Evolutionary conservation across 2,113 vertebrate species (phyloP).

Genomic region (Ascaphus truei): DNA sequence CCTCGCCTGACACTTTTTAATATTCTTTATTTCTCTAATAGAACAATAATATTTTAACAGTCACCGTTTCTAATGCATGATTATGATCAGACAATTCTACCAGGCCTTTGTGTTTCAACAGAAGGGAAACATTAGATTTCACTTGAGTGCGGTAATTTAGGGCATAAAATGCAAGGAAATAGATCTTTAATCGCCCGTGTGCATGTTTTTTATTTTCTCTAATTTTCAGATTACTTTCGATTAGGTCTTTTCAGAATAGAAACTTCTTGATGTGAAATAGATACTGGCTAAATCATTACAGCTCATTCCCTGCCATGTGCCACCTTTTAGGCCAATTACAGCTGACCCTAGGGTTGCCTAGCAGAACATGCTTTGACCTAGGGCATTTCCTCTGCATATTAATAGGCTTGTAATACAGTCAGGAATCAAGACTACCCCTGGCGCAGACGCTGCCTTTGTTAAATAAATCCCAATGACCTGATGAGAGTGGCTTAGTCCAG

Average conservation of each 20-base stretch:
- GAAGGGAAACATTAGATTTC: conserved; percentile 60
- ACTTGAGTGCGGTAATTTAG: conserved; percentile 60
- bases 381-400: conserved; percentile 82
- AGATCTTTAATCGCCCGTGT: conserved; percentile 65
- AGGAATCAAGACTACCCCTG: conserved; percentile 37
- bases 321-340: conserved; percentile 82
- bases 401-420: conserved; percentile 65
- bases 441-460: conserved; percentile 55
- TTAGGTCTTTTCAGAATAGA: conserved; percentile 67
- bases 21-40: conserved; percentile 28
- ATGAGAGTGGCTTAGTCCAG: conserved; percentile 7
- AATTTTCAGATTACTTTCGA: conserved; percentile 81
- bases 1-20: conserved; percentile 22
- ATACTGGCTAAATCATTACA: conserved; percentile 97
- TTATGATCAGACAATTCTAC: conserved; percentile 52
- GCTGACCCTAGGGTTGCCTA: conserved; percentile 76
- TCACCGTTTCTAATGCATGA: conserved; percentile 46
- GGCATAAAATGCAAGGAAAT: conserved; percentile 69
- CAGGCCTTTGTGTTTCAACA: conserved; percentile 51
- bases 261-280: conserved; percentile 88
- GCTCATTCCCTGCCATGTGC: conserved; percentile 82
- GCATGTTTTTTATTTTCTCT: conserved; percentile 80
- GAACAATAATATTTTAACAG: conserved; percentile 54
- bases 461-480: conserved; percentile 15
- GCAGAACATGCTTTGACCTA: conserved; percentile 77